Conservation (phyloP, 1,140 invertebrate species). For the Gonatopus flavifemur region DNA sequence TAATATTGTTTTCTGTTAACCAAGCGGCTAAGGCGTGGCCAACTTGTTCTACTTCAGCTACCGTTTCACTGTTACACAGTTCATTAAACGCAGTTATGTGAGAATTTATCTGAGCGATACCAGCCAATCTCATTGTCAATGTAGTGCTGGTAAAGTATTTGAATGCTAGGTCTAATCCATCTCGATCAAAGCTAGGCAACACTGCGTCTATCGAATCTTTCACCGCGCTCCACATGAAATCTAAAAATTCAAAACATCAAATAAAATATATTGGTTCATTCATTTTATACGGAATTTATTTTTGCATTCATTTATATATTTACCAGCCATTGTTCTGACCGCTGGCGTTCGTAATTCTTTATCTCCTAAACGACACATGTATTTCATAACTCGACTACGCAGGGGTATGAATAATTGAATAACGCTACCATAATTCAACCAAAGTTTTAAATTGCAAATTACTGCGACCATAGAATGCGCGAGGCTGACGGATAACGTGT, state of each 20-base stretch:
- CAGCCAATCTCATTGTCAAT: slow-evolving; percentile 86
- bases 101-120: slow-evolving; percentile 92
- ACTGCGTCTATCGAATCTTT: slow-evolving; percentile 89
- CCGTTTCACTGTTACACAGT: slow-evolving; percentile 81
- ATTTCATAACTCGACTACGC: slow-evolving; percentile 81
- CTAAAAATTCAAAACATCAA: slow-evolving; percentile 53
- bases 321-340: slow-evolving; percentile 87
- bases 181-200: slow-evolving; percentile 78
- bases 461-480: slow-evolving; percentile 89
- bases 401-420: slow-evolving; percentile 85
- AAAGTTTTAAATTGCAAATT: slow-evolving; percentile 90
- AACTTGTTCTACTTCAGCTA: slow-evolving; percentile 79
- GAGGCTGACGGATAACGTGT: slow-evolving; percentile 78
- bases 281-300: slow-evolving; percentile 1
- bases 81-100: slow-evolving; percentile 91
- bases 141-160: slow-evolving; percentile 94
- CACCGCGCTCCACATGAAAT: slow-evolving; percentile 92
- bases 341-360: slow-evolving; percentile 84
- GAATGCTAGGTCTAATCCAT: slow-evolving; percentile 87
- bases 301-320: slow-evolving; percentile 7
- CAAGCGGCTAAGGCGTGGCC: slow-evolving; percentile 84
- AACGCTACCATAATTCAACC: slow-evolving; percentile 89
- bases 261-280: slow-evolving; percentile 4
- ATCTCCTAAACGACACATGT: slow-evolving; percentile 91
- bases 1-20: slow-evolving; percentile 88